A percentile compares a stretch with the other conserved stretches of the same genome.
These are phyloP conservation scores for Actinia tenebrosa DNA, from an alignment of 64 coral and sea anemone genomes.

Conservation along the genomic window DNA sequence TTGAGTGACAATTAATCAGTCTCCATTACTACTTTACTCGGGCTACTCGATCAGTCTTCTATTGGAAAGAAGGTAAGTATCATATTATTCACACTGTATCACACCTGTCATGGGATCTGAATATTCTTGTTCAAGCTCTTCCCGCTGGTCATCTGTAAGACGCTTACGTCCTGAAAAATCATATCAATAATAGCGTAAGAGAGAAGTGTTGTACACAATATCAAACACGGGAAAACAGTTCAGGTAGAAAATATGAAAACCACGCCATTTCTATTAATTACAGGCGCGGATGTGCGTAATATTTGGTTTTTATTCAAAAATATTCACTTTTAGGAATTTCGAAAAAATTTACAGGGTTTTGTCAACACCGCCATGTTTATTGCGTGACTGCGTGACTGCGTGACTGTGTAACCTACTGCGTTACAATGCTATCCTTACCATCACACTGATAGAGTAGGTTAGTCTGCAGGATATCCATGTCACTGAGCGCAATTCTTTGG, in stretches of 20 bases:
- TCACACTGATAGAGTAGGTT: constrained; percentile 89
- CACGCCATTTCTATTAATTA: too few species aligned
- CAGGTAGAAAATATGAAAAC: too few species aligned
- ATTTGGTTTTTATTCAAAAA: too few species aligned
- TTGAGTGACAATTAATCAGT: background rate
- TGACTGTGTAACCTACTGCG: too few species aligned
- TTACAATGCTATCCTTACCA: constrained; percentile 23
- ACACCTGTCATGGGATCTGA: constrained; percentile 17
- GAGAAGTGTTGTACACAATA: too few species aligned
- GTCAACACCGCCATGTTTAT: too few species aligned
- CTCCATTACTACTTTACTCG: background rate
- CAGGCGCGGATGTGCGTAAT: too few species aligned
- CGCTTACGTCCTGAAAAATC: constrained; percentile 30
- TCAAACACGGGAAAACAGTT: too few species aligned
- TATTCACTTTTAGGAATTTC: too few species aligned
- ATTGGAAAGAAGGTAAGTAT: background rate
- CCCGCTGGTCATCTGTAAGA: constrained; percentile 44
- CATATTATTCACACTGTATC: background rate
- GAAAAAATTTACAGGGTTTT: too few species aligned
- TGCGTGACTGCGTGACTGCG: too few species aligned
- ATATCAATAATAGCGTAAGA: background rate
- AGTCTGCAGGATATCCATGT: constrained; percentile 75
- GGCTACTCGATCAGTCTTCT: background rate
- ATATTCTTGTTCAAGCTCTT: constrained; percentile 17
- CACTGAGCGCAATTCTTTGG: constrained; percentile 72